phyloP scores from a whole-genome alignment of 2,888 invertebrate species.

The Nymphalis urticae region DNA sequence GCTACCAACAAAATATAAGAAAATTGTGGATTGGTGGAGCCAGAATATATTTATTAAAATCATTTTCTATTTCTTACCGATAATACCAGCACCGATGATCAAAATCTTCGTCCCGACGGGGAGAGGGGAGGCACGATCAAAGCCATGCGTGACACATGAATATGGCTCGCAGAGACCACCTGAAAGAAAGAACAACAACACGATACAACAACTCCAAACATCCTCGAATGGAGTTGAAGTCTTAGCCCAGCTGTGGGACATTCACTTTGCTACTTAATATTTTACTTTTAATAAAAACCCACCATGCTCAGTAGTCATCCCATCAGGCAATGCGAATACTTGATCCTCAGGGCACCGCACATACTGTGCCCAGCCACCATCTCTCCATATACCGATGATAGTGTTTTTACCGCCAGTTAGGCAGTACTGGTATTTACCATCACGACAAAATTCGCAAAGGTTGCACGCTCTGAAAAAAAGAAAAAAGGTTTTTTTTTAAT shows the following conservation, averaged over 20 bases:
- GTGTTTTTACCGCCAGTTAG: conserved; percentile 81
- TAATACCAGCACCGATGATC: conserved; percentile 87
- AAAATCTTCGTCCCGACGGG: conserved; percentile 72
- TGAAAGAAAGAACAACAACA: neutral
- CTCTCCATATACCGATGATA: conserved; percentile 83
- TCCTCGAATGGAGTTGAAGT: no score
- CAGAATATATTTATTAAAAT: no score
- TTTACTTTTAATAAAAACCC: neutral
- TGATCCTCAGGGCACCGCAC: conserved; percentile 82
- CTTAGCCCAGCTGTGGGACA: neutral
- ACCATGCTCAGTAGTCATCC: conserved; percentile 83
- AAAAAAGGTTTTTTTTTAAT: neutral
- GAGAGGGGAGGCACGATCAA: neutral
- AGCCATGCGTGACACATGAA: neutral
- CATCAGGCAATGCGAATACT: conserved; percentile 45
- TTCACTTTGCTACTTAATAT: neutral
- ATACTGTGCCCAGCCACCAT: conserved; percentile 88
- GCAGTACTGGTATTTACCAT: conserved; percentile 85
- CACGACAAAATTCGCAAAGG: conserved; percentile 83
- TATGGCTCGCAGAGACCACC: conserved; percentile 1
- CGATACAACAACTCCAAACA: neutral
- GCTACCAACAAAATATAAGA: no score
- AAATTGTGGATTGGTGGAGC: no score
- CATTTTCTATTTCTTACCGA: conserved; percentile 66
- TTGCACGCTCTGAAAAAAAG: conserved; percentile 78